These are phyloP conservation scores for Dryobates pubescens DNA, from an alignment of 2,797 vertebrate genomes.

Conservation along the genomic window DNA sequence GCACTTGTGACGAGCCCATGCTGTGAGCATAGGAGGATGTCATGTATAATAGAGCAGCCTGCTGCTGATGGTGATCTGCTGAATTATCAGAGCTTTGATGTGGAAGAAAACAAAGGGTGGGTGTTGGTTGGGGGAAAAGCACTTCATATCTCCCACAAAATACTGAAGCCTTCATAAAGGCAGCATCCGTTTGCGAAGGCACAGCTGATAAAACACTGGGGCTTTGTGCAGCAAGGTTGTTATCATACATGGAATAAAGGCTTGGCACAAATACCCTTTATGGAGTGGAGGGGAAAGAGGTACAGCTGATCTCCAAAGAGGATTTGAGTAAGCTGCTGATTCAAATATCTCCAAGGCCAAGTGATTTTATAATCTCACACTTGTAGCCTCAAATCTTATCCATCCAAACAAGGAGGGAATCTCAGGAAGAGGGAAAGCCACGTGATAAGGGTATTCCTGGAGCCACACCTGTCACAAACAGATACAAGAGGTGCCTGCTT, in stretches of 20 bases:
- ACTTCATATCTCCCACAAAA: not conserved
- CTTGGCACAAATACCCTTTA: fast-evolving
- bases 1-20: not conserved
- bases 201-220: not conserved
- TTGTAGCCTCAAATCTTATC: not conserved
- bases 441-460: not conserved
- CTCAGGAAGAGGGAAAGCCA: not conserved
- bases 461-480: not conserved
- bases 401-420: not conserved
- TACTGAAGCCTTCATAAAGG: not conserved
- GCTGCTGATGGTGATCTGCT: constrained; percentile 3
- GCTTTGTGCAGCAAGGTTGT: not conserved
- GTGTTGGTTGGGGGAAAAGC: too few species aligned
- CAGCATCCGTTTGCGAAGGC: not conserved
- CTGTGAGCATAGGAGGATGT: not conserved
- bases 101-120: not conserved
- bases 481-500: fast-evolving
- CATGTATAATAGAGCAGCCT: not conserved
- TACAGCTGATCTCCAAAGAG: not conserved
- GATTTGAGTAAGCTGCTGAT: constrained; percentile 17
- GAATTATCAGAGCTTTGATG: constrained; percentile 8
- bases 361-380: not conserved
- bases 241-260: not conserved
- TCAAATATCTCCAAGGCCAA: not conserved
- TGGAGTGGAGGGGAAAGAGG: not conserved